Evolutionary conservation across 2,888 invertebrate species (phyloP).

Genomic region (Xiphydria camelus): DNA sequence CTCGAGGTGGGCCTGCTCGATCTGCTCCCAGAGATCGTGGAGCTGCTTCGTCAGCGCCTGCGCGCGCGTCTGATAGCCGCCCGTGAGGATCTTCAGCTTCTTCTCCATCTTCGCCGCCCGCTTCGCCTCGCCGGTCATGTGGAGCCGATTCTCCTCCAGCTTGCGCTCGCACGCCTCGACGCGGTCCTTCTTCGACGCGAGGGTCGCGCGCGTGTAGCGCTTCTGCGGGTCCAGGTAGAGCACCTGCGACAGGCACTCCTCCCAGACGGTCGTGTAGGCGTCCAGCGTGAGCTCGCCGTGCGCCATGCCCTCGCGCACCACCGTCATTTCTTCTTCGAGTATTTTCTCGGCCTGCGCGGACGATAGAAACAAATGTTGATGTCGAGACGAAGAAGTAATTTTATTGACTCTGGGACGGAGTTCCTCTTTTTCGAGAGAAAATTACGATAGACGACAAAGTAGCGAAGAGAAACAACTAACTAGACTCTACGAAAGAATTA

Average conservation of each 20-base stretch:
- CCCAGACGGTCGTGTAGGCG: conserved; percentile 94
- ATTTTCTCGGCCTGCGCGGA: conserved; percentile 63
- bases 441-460: too few species aligned
- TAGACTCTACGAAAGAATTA: too few species aligned
- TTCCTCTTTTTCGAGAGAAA: too few species aligned
- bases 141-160: conserved; percentile 88
- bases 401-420: too few species aligned
- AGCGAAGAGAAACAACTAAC: too few species aligned
- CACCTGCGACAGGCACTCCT: conserved; percentile 92
- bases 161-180: conserved; percentile 91
- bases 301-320: conserved; percentile 90
- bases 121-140: conserved; percentile 97
- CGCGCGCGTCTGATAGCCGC: conserved; percentile 83
- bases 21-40: conserved; percentile 84
- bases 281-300: conserved; percentile 93
- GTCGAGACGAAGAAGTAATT: too few species aligned
- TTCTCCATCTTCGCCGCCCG: conserved; percentile 97
- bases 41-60: conserved; percentile 87
- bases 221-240: conserved; percentile 85
- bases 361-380: not conserved
- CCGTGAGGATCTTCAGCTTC: conserved; percentile 93
- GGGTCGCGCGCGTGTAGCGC: conserved; percentile 89
- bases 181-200: conserved; percentile 95
- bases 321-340: conserved; percentile 81
- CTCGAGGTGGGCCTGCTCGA: conserved; percentile 88